These are phyloP conservation scores for Sapayoa aenigma DNA, from an alignment of 2,113 vertebrate genomes.

Conservation along the genomic window DNA sequence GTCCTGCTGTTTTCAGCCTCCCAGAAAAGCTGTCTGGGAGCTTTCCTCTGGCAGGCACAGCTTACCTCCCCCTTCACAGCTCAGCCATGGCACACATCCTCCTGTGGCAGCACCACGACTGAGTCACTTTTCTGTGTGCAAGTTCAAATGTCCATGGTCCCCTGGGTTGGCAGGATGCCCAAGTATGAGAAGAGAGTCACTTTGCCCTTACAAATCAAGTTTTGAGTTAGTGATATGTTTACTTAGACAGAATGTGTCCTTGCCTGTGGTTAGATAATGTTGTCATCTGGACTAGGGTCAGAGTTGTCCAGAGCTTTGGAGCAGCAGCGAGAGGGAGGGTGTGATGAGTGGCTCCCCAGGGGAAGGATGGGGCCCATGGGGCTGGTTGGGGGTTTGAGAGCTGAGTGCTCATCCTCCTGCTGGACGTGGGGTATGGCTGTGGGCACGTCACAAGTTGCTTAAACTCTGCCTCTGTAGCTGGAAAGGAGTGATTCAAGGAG, in stretches of 20 bases:
- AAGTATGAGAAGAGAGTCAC: neutral
- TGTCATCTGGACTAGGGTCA: neutral
- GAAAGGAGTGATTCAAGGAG: neutral
- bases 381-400: neutral
- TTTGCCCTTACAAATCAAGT: slow-evolving; percentile 50
- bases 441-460: neutral
- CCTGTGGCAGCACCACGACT: fast-evolving
- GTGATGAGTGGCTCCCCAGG: neutral
- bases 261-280: neutral
- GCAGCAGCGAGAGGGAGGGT: neutral
- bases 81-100: neutral
- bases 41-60: neutral
- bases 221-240: slow-evolving; percentile 52
- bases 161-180: neutral
- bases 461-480: neutral
- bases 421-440: neutral
- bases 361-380: neutral
- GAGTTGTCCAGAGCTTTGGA: neutral
- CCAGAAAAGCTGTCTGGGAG: neutral
- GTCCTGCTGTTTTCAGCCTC: neutral
- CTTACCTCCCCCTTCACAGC: neutral
- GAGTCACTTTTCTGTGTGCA: neutral
- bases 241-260: neutral
- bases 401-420: neutral
- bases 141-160: slow-evolving; percentile 20